Percentiles rank a stretch among this genome's conserved stretches.
phyloP scores from a whole-genome alignment of 2,888 invertebrate species.

The Apomyelois bistriatella region DNA sequence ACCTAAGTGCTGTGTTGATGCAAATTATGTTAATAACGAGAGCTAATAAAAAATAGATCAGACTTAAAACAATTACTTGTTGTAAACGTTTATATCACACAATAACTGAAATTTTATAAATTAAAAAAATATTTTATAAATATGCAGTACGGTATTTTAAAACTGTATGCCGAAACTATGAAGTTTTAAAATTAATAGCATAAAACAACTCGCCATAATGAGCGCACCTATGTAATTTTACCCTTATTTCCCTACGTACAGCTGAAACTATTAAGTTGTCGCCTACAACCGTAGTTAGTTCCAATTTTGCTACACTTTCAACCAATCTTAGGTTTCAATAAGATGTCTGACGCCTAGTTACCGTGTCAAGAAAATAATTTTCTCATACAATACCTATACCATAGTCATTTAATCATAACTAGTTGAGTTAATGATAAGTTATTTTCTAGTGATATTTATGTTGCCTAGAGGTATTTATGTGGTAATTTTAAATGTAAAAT shows the following conservation, averaged over 20 bases:
- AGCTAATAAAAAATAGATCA: too few species aligned
- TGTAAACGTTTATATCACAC: too few species aligned
- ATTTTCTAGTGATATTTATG: neutral
- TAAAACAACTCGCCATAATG: too few species aligned
- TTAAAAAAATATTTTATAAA: too few species aligned
- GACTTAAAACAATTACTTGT: too few species aligned
- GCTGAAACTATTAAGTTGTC: constrained; percentile 19
- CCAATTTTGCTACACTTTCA: constrained; percentile 23
- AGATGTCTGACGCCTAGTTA: constrained; percentile 30
- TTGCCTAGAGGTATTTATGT: neutral
- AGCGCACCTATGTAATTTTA: neutral
- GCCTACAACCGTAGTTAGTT: constrained; percentile 29
- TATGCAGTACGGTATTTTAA: too few species aligned
- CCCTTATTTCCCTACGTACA: constrained; percentile 1
- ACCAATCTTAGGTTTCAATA: constrained; percentile 27
- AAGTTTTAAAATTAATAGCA: too few species aligned
- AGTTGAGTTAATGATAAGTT: constrained; percentile 1
- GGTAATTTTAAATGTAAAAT: too few species aligned
- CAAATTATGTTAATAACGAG: too few species aligned
- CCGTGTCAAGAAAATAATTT: constrained; percentile 34
- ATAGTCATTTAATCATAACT: constrained; percentile 28
- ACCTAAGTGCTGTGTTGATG: too few species aligned
- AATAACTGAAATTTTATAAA: too few species aligned
- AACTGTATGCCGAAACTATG: too few species aligned
- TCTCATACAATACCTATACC: constrained; percentile 13